phyloP scores from a whole-genome alignment of 1,140 invertebrate species.

The Goniozus legneri region DNA sequence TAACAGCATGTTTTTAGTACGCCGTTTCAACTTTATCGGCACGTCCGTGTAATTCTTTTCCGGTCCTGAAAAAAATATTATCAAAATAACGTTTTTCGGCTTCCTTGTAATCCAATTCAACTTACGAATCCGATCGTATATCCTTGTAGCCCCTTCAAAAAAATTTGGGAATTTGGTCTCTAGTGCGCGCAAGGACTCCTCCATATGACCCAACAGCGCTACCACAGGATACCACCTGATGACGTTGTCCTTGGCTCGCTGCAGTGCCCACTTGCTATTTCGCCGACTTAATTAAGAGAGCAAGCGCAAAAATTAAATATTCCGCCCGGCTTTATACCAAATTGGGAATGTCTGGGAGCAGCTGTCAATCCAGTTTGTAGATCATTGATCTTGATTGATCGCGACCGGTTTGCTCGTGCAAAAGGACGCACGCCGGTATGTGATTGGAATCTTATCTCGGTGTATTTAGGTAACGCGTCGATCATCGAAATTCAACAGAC shows the following conservation, averaged over 20 bases:
- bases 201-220: constrained; percentile 64
- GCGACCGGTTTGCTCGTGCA: neutral
- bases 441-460: too few relatives aligned
- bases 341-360: too few relatives aligned
- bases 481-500: too few relatives aligned
- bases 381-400: constrained; percentile 14
- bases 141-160: constrained; percentile 56
- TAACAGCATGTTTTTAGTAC: constrained; percentile 34
- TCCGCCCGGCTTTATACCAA: too few relatives aligned
- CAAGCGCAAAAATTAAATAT: too few relatives aligned
- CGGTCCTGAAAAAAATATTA: constrained; percentile 23
- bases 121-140: constrained; percentile 60
- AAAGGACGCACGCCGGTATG: too few relatives aligned
- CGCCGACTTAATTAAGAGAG: too few relatives aligned
- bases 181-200: constrained; percentile 59
- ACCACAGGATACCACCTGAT: constrained; percentile 65
- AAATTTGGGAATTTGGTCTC: constrained; percentile 61
- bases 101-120: constrained; percentile 10
- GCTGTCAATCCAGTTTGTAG: too few relatives aligned
- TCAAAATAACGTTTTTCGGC: neutral
- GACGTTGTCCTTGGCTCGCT: constrained; percentile 63
- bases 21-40: constrained; percentile 14
- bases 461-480: too few relatives aligned
- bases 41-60: constrained; percentile 12
- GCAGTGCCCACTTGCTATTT: constrained; percentile 62